phyloP scores from a whole-genome alignment of 2,113 vertebrate species.

The Chascanopsetta lugubris region DNA sequence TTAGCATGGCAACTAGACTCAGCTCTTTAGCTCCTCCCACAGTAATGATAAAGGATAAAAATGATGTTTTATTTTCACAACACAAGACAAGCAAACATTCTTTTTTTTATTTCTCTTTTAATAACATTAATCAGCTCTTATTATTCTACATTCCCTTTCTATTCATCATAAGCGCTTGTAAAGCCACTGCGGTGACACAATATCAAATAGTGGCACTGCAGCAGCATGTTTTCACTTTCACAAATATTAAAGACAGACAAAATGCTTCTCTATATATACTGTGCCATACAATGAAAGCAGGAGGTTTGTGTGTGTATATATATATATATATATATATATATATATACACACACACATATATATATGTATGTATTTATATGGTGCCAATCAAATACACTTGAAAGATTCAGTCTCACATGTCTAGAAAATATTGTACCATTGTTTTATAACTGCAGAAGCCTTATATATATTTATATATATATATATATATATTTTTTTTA shows the following conservation, averaged over 20 bases:
- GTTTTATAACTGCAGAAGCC: neutral
- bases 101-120: neutral
- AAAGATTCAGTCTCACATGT: conserved; percentile 3
- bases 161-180: conserved; percentile 1
- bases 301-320: neutral
- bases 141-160: neutral
- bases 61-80: conserved; percentile 44
- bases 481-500: no score
- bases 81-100: conserved; percentile 46
- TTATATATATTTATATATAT: no score
- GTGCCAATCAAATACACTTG: neutral
- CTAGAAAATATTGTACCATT: neutral
- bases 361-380: neutral
- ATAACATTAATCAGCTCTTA: conserved; percentile 15
- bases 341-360: neutral
- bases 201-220: neutral
- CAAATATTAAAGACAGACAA: neutral
- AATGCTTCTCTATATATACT: neutral
- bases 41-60: neutral
- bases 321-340: neutral
- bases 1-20: no score
- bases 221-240: conserved; percentile 1
- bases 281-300: no score
- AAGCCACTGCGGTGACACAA: neutral
- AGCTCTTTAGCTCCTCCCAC: no score